Evolutionary conservation across 2,113 vertebrate species (phyloP).

Genomic region (Thamnophis sirtalis): DNA sequence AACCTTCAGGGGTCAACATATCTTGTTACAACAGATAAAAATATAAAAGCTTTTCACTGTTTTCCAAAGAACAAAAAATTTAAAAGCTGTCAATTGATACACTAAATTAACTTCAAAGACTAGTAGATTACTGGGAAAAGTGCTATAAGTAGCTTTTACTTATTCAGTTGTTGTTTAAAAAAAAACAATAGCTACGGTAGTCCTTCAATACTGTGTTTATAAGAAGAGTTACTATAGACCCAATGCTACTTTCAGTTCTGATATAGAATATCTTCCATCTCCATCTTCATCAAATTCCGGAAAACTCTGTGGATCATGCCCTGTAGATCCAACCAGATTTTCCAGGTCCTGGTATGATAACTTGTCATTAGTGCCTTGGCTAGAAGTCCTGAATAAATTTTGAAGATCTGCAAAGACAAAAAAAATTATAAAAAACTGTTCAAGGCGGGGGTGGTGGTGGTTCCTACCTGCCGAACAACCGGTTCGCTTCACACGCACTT

Average conservation of each 20-base stretch:
- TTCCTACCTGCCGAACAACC: no score
- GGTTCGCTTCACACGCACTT: no score
- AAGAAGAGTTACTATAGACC: conserved; percentile 59
- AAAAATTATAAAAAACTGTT: not conserved
- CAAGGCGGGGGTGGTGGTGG: no score
- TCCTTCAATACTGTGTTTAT: conserved; percentile 38
- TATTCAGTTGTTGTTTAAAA: conserved; percentile 28
- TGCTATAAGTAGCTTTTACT: conserved; percentile 41
- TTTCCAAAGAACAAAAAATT: conserved; percentile 52
- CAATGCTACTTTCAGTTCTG: conserved; percentile 69
- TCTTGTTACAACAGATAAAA: conserved; percentile 48
- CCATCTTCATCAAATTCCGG: conserved; percentile 65
- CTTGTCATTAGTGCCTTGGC: conserved; percentile 54
- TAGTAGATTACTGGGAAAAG: conserved; percentile 48
- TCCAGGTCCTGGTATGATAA: conserved; percentile 64
- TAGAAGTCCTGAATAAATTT: conserved; percentile 62
- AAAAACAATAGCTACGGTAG: conserved; percentile 39
- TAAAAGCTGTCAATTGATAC: conserved; percentile 55
- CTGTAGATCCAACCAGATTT: conserved; percentile 54
- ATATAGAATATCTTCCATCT: conserved; percentile 69
- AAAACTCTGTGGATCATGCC: conserved; percentile 52
- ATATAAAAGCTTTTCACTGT: conserved; percentile 54
- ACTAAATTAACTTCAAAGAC: conserved; percentile 56
- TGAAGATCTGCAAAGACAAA: conserved; percentile 68
- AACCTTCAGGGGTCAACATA: conserved; percentile 43